These are phyloP conservation scores for Cerceris ruficornis DNA, from an alignment of 2,888 invertebrate genomes.

Conservation along the genomic window DNA sequence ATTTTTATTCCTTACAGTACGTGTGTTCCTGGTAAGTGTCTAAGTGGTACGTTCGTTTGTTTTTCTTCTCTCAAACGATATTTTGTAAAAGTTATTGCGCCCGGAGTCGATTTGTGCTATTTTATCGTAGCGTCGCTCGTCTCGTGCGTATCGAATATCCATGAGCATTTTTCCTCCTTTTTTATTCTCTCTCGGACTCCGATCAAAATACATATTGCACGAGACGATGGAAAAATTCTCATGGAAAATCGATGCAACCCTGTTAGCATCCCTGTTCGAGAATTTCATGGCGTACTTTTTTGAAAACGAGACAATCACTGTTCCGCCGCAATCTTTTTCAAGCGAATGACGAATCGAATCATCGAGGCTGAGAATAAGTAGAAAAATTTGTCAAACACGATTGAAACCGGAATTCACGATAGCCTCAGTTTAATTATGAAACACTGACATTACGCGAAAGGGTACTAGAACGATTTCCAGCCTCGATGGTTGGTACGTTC, in stretches of 20 bases:
- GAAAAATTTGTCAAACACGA: too few relatives aligned
- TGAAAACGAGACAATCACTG: too few relatives aligned
- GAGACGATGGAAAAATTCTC: too few relatives aligned
- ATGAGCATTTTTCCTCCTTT: not conserved
- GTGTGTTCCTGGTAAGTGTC: conserved; percentile 63
- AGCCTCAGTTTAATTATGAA: too few relatives aligned
- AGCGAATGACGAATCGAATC: too few relatives aligned
- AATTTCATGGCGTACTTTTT: too few relatives aligned
- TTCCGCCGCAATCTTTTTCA: too few relatives aligned
- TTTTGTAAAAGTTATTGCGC: conserved; percentile 43
- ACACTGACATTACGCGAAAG: too few relatives aligned
- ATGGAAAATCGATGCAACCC: not conserved
- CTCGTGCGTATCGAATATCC: not conserved
- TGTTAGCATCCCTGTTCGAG: not conserved
- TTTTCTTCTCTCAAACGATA: conserved; percentile 47
- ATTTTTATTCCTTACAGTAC: conserved; percentile 64
- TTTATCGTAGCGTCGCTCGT: conserved; percentile 14
- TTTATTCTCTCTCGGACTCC: not conserved
- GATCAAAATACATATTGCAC: too few relatives aligned
- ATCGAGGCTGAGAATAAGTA: too few relatives aligned
- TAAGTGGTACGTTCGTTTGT: conserved; percentile 59
- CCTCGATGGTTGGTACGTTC: not conserved
- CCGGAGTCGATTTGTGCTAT: conserved; percentile 42
- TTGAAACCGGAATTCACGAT: too few relatives aligned
- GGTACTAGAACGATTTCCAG: too few relatives aligned